Base-by-base conservation (phyloP, 2,797 vertebrate genomes). In the Orientallactaga sibirica region DNA sequence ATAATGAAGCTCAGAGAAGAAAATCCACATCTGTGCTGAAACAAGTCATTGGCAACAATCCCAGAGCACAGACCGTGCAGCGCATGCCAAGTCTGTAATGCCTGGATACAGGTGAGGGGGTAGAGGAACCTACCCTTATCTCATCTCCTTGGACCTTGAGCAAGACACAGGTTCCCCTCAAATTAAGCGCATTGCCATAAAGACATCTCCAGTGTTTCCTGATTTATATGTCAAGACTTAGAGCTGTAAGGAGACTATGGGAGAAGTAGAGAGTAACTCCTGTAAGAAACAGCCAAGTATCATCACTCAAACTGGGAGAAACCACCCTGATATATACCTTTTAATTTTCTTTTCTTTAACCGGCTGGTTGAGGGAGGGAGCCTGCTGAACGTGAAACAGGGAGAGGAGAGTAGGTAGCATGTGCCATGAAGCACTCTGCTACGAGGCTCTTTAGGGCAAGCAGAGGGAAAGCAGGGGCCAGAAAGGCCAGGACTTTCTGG, bases 1-100 rank as follows among this genome's bases (percentile, higher is more conserved):
- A 81, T 93, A 86, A 64, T 70, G 66, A 95, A 86, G 86, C n/a
- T 19, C n/a, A 81, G 88, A 85, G 52, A 73, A 66, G 90, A 95
- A 94, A 88, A 75, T 64, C 11, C 61, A 71, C 66, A 84, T 75
- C n/a, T 75, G 61, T 77, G 67, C 67, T 68, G 61, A 89, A 83
- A 80, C 55, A 93, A 93, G n/a, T 61, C 77, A 12, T 73, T 89
- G 70, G 80, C 90, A 92, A 25, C 22, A n/a, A 37, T 24, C 73
- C 85, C 33, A 81, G 61, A 90, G 48, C 55, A 77, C 29, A 85
- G 66, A 67, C 76, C 48, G 68, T 52, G 76, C 37, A 22, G 19
- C 33, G 52, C 12, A 64, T 92, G 92, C 79, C 73, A 80, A 22
- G 9, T 62, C 68, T 43, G 1, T 52, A 37, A 81, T 27, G 25